These are phyloP conservation scores for Scaptomyza tumidula DNA, from an alignment of 2,888 invertebrate species.

Conservation along the genomic window DNA sequence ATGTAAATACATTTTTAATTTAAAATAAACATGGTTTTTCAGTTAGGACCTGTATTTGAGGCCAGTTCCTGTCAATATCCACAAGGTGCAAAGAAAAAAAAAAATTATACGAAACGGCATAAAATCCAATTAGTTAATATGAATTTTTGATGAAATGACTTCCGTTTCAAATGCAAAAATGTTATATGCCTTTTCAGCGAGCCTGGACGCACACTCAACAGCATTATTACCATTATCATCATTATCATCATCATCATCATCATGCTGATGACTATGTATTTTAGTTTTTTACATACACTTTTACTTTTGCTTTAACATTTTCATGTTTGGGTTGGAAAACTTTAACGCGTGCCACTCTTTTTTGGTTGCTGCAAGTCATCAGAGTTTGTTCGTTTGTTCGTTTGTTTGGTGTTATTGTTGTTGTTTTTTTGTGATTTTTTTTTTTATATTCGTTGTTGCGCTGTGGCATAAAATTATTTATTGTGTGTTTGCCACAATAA, in stretches of 20 bases:
- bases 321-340: constrained; percentile 52
- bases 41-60: constrained; percentile 36
- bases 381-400: constrained; percentile 21
- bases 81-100: constrained; percentile 31
- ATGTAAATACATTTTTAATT: constrained; percentile 75
- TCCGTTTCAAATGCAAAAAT: constrained; percentile 72
- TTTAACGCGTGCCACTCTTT: constrained; percentile 59
- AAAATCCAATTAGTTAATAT: constrained; percentile 80
- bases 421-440: background rate
- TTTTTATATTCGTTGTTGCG: background rate
- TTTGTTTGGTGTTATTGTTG: background rate
- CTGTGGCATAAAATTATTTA: constrained; percentile 57
- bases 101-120: constrained; percentile 49
- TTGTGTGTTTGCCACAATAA: constrained; percentile 72
- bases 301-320: background rate
- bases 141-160: constrained; percentile 80
- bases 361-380: constrained; percentile 68
- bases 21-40: constrained; percentile 70
- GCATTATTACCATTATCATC: constrained; percentile 11
- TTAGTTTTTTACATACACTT: constrained; percentile 31
- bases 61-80: constrained; percentile 63
- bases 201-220: constrained; percentile 16
- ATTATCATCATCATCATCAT: constrained; percentile 20
- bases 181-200: constrained; percentile 8
- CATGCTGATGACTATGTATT: constrained; percentile 46